Percentiles rank a stretch among this genome's conserved stretches.
These are phyloP conservation scores for Sesia apiformis DNA, from an alignment of 2,888 invertebrate species.

Conservation along the genomic window DNA sequence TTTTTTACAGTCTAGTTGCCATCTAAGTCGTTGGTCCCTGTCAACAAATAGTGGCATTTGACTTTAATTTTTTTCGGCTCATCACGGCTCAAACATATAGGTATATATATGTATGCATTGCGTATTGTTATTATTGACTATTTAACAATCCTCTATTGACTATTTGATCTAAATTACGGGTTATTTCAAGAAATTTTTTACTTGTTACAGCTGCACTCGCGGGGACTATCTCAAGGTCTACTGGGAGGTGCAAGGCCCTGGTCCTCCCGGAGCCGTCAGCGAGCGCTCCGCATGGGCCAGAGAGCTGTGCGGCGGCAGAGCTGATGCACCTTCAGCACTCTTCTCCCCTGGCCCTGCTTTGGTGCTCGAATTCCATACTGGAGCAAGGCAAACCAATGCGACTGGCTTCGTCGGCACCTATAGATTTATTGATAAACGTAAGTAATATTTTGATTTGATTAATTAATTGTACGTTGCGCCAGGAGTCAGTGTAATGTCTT, in stretches of 20 bases:
- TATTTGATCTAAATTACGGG: too few relatives aligned
- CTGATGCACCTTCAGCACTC: slow-evolving; percentile 80
- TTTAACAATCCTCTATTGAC: too few relatives aligned
- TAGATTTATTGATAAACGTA: slow-evolving; percentile 84
- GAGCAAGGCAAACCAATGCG: slow-evolving; percentile 62
- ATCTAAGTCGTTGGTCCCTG: too few relatives aligned
- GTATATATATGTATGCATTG: too few relatives aligned
- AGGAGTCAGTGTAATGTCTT: too few relatives aligned
- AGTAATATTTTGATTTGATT: slow-evolving; percentile 36
- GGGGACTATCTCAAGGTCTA: slow-evolving; percentile 87
- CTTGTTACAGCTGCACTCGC: slow-evolving; percentile 79
- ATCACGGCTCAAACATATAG: too few relatives aligned
- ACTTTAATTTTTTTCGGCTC: too few relatives aligned
- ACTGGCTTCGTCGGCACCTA: slow-evolving; percentile 85
- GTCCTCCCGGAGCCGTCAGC: slow-evolving; percentile 81
- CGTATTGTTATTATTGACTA: too few relatives aligned
- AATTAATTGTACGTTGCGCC: too few relatives aligned
- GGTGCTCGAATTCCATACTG: slow-evolving; percentile 83
- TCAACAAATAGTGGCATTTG: too few relatives aligned
- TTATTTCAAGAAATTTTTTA: too few relatives aligned
- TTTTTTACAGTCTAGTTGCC: too few relatives aligned
- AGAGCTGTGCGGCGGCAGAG: slow-evolving; percentile 80
- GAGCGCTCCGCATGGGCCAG: slow-evolving; percentile 85
- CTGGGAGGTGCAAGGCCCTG: slow-evolving; percentile 82
- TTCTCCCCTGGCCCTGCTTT: slow-evolving; percentile 84